Evolutionary conservation across 2,888 invertebrate species (phyloP).

Genomic region (Cinara cedri): DNA sequence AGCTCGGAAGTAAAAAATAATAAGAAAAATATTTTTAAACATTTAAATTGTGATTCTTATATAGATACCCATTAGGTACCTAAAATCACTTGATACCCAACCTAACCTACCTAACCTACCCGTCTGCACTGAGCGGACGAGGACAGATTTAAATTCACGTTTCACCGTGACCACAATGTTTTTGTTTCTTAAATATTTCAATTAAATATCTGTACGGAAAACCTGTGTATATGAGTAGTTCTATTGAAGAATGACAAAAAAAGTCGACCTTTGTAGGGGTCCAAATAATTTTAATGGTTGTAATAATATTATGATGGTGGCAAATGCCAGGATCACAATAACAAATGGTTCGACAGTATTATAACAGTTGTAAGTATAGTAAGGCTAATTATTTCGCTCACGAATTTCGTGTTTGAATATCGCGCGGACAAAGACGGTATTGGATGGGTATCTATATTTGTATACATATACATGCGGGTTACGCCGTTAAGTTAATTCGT

Average conservation of each 20-base stretch:
- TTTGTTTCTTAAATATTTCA: background rate
- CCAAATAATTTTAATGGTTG: conserved; percentile 27
- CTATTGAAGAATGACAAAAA: conserved; percentile 12
- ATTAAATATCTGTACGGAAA: background rate
- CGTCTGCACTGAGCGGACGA: background rate
- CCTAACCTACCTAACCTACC: too few relatives aligned
- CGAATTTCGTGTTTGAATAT: conserved; percentile 34
- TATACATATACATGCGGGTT: too few relatives aligned
- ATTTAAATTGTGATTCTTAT: too few relatives aligned
- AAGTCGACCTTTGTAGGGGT: conserved; percentile 1
- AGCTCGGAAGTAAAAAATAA: too few relatives aligned
- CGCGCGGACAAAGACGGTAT: background rate
- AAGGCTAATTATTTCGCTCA: conserved; percentile 35
- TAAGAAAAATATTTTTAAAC: too few relatives aligned
- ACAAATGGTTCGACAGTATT: background rate
- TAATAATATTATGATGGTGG: too few relatives aligned
- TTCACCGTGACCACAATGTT: background rate
- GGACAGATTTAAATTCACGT: background rate
- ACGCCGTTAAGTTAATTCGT: background rate
- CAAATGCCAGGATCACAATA: background rate
- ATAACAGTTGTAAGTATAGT: too few relatives aligned
- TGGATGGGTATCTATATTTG: too few relatives aligned
- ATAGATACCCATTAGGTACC: too few relatives aligned
- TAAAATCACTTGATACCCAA: too few relatives aligned
- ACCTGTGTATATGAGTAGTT: background rate